Evolutionary conservation across 1,140 invertebrate genomes (phyloP).

Genomic region (Gonatopus flavifemur): DNA sequence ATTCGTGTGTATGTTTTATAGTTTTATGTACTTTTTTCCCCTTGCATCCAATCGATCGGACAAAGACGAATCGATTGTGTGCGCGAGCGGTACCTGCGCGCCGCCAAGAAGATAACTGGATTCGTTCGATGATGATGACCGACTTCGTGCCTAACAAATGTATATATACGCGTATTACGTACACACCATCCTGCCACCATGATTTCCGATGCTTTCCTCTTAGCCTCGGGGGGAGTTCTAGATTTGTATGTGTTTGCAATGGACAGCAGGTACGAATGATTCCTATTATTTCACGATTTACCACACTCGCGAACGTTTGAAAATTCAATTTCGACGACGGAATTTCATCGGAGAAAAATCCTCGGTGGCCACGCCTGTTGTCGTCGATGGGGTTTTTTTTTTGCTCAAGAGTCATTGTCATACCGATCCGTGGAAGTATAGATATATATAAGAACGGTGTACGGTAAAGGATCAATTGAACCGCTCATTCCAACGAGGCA

Average conservation of each 20-base stretch:
- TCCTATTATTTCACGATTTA: constrained; percentile 24
- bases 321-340: too few species aligned
- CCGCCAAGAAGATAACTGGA: constrained; percentile 41
- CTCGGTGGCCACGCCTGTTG: background rate
- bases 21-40: too few species aligned
- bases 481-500: constrained; percentile 5
- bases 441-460: constrained; percentile 11
- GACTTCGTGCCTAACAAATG: constrained; percentile 42
- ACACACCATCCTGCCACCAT: too few species aligned
- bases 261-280: too few species aligned
- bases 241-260: too few species aligned
- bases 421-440: constrained; percentile 9
- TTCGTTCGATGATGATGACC: constrained; percentile 38
- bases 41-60: constrained; percentile 25
- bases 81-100: constrained; percentile 24
- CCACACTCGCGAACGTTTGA: too few species aligned
- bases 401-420: constrained; percentile 4
- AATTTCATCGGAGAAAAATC: constrained; percentile 1
- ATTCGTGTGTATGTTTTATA: too few species aligned
- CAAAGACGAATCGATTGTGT: constrained; percentile 49
- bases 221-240: too few species aligned
- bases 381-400: background rate
- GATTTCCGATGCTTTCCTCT: too few species aligned
- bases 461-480: constrained; percentile 12
- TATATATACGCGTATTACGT: too few species aligned